These are phyloP conservation scores for Anguilla pacifica DNA, from an alignment of 2,797 vertebrate genomes.

Conservation along the genomic window DNA sequence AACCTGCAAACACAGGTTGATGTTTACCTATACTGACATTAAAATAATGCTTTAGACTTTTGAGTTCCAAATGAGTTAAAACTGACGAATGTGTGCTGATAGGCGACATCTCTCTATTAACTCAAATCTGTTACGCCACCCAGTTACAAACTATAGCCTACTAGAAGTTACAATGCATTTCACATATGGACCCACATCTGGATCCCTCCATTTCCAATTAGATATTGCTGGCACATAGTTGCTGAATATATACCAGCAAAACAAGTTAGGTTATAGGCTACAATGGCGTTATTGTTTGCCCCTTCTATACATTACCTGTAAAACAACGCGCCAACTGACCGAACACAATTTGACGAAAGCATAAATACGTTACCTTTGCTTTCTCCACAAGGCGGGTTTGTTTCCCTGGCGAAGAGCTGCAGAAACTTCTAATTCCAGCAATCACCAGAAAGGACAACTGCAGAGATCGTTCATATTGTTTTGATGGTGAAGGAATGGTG, in stretches of 20 bases:
- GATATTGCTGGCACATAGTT: conserved; percentile 67
- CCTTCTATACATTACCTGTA: conserved; percentile 7
- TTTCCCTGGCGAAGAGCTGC: conserved; percentile 65
- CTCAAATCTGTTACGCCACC: not conserved
- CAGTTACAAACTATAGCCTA: not conserved
- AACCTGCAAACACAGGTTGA: not conserved
- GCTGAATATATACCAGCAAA: conserved; percentile 67
- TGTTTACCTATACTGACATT: not conserved
- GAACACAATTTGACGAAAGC: not conserved
- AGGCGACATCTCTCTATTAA: not conserved
- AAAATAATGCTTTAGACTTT: not conserved
- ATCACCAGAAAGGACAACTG: conserved; percentile 54
- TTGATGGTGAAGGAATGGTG: conserved; percentile 13
- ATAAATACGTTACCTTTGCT: conserved; percentile 65
- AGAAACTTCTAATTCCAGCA: conserved; percentile 72
- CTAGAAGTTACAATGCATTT: conserved; percentile 43
- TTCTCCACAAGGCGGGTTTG: conserved; percentile 62
- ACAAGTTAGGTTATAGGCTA: conserved; percentile 74
- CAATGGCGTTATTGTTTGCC: conserved; percentile 56
- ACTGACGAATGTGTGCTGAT: not conserved
- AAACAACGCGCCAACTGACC: not conserved
- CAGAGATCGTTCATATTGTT: conserved; percentile 48
- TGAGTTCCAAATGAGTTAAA: not conserved
- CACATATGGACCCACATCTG: conserved; percentile 79
- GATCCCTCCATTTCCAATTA: conserved; percentile 74